Evolutionary conservation across 2,797 vertebrate genomes (phyloP).

Genomic region (Sebastes melanostomus): DNA sequence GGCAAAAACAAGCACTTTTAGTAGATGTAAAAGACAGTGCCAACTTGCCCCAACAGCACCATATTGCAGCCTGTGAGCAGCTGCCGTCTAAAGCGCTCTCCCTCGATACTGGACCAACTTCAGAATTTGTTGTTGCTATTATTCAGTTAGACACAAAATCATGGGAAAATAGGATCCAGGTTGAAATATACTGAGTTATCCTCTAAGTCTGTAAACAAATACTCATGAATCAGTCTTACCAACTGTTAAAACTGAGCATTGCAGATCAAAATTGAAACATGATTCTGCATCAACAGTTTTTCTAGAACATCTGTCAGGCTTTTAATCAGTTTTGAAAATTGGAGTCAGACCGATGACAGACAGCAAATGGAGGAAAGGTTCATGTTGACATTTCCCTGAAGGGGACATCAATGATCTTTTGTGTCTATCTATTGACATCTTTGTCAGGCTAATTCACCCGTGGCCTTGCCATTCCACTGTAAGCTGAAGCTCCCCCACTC

Average conservation of each 20-base stretch:
- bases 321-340: not conserved
- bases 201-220: not conserved
- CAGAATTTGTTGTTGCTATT: not conserved
- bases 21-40: not conserved
- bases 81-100: not conserved
- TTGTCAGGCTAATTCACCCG: not conserved
- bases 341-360: not conserved
- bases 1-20: not conserved
- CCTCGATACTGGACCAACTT: not conserved
- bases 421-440: conserved; percentile 1
- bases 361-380: not conserved
- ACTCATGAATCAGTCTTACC: not conserved
- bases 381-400: not conserved
- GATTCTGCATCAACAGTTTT: not conserved
- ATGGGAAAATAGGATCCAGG: not conserved
- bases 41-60: not conserved
- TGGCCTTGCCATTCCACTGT: not conserved
- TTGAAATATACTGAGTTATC: not conserved
- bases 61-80: not conserved
- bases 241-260: not conserved
- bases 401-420: not conserved
- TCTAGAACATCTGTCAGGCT: not conserved
- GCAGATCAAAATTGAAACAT: not conserved
- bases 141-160: not conserved
- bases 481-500: not conserved